A percentile compares a stretch with the other conserved stretches of the same genome.
Conservation (phyloP, 2,888 invertebrate genomes). For the Sphaeridia pumilis region DNA sequence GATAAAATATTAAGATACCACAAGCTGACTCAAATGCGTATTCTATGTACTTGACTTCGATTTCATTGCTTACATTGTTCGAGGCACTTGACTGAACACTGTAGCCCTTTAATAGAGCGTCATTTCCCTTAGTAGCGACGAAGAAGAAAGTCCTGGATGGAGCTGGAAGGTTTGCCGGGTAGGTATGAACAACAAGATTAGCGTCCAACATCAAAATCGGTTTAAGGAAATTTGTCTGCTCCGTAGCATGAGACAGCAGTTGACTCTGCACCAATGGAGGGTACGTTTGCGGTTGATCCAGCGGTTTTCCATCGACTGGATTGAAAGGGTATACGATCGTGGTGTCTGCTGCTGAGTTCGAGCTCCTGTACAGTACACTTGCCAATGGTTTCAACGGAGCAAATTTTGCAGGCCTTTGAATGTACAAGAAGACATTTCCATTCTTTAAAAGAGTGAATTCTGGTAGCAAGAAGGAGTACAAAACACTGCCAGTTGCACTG, state of each 20-base stretch:
- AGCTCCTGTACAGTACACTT: constrained; percentile 24
- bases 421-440: constrained; percentile 20
- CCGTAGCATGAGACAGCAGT: constrained; percentile 57
- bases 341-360: constrained; percentile 7
- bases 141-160: constrained; percentile 26
- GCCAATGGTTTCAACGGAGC: constrained; percentile 29
- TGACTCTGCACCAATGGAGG: constrained; percentile 53
- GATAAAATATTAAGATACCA: background rate
- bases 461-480: constrained; percentile 32
- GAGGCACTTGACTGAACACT: constrained; percentile 14
- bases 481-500: constrained; percentile 28
- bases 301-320: constrained; percentile 70
- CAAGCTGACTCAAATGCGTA: background rate
- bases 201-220: constrained; percentile 63
- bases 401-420: constrained; percentile 32
- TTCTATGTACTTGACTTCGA: background rate
- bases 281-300: constrained; percentile 44
- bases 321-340: constrained; percentile 64
- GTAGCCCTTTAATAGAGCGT: constrained; percentile 24
- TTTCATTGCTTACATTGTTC: constrained; percentile 4
- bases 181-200: constrained; percentile 53
- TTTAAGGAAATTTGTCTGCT: constrained; percentile 59
- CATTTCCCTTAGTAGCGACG: constrained; percentile 14
- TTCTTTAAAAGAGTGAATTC: constrained; percentile 21
- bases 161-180: constrained; percentile 47